Evolutionary conservation across 2,797 vertebrate genomes (phyloP), one percentile per base, ranked within the genome.

Genomic region (Lepilemur septentrionalis): DNA sequence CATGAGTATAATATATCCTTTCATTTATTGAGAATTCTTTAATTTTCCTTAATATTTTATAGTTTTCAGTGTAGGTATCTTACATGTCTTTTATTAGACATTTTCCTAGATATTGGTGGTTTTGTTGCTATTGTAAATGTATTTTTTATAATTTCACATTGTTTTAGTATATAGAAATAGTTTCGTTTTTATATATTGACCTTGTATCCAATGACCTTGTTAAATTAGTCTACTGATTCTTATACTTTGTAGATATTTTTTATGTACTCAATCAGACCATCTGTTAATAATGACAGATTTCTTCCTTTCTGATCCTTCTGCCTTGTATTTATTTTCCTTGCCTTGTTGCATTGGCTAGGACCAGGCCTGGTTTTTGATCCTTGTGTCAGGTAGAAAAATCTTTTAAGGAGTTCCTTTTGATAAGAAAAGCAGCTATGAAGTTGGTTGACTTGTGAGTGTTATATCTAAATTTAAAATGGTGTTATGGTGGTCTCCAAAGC

Each of bases 251-350:
- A 32, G 18, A 75, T 35, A 65, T 30, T 79, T 95, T 73, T 28
- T 82, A 0, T 81, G 13, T 84, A n/a, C n/a, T 35, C 38, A 52
- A 4, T 25, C 46, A 93, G n/a, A 52, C 57, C 43, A 50, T 52
- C 48, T 91, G 25, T 93, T 76, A 93, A 86, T 67, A 93, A 91
- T 41, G 13, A 38, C 48, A 43, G 30, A 43, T 72, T 88, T 86
- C 28, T 97, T 94, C 46, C 38, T 76, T 88, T 92, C 70, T 88
- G 61, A 82, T 82, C 13, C 2, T 89, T 84, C 79, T 93, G 72
- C 6, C 22, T 73, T 93, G 7, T 88, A 61, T 76, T 72, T 79
- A 43, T 83, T 95, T 90, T 90, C 86, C 84, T 94, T 93, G 50
- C 69, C 13, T 86, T 96, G 63, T 17, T 96, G n/a, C 35, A 22